Evolutionary conservation across 2,888 invertebrate genomes (phyloP).

Genomic region (Junonia oenone): DNA sequence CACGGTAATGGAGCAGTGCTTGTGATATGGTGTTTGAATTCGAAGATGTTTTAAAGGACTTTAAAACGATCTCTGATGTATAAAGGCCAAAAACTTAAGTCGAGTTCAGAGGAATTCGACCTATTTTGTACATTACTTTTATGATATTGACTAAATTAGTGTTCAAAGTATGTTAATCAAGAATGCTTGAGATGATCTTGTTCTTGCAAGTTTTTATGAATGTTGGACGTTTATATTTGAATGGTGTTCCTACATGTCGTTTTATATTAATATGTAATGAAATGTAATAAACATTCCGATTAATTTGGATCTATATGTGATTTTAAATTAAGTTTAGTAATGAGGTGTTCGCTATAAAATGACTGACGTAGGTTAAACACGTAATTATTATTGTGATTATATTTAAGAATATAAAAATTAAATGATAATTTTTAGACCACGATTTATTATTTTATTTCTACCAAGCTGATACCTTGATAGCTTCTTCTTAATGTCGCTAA

Average conservation of each 20-base stretch:
- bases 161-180: neutral
- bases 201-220: neutral
- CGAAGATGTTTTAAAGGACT: constrained; percentile 14
- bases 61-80: constrained; percentile 11
- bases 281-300: constrained; percentile 16
- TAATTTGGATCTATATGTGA: constrained; percentile 22
- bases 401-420: constrained; percentile 24
- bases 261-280: constrained; percentile 3
- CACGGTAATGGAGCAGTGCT: constrained; percentile 2
- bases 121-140: neutral
- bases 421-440: neutral
- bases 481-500: no score
- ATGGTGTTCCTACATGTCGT: constrained; percentile 17
- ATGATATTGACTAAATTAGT: neutral
- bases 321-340: constrained; percentile 17
- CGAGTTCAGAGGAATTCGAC: neutral
- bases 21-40: constrained; percentile 20
- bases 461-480: neutral
- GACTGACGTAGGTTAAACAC: constrained; percentile 60
- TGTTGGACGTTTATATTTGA: constrained; percentile 1
- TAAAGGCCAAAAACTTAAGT: constrained; percentile 23
- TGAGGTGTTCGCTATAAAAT: constrained; percentile 33
- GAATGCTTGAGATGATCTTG: neutral
- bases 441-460: constrained; percentile 2
- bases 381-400: constrained; percentile 36